phyloP scores from a whole-genome alignment of 2,797 vertebrate genomes.

The Eptatretus atami region DNA sequence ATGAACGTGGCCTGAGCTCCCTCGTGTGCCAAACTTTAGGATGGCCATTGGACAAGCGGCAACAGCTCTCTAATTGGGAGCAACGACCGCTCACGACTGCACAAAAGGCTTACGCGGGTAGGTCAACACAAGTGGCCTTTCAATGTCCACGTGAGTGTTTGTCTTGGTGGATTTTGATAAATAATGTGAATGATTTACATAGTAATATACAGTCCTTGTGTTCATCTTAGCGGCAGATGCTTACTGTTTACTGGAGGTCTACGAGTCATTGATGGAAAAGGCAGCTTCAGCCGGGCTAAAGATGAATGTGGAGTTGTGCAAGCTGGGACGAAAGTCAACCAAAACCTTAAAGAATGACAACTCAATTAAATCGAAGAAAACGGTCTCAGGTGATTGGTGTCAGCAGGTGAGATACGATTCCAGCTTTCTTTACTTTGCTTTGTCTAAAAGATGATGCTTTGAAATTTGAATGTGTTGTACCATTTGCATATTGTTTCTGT shows the following conservation, averaged over 20 bases:
- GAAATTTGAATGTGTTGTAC: too few species aligned
- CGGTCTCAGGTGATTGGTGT: too few species aligned
- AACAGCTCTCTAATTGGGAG: slow-evolving; percentile 63
- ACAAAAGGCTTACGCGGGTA: slow-evolving; percentile 49
- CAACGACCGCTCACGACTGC: slow-evolving; percentile 28
- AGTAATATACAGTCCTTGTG: not conserved
- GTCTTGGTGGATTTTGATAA: too few species aligned
- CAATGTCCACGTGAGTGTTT: too few species aligned
- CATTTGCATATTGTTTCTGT: too few species aligned
- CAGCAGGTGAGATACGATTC: too few species aligned
- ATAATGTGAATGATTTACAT: too few species aligned
- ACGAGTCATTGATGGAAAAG: slow-evolving; percentile 19
- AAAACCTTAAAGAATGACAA: not conserved
- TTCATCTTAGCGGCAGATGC: slow-evolving; percentile 25
- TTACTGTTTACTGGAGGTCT: slow-evolving; percentile 41
- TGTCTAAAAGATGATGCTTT: too few species aligned
- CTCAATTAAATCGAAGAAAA: too few species aligned
- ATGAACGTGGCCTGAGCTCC: slow-evolving; percentile 37
- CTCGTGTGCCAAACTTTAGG: slow-evolving; percentile 38
- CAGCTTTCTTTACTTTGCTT: too few species aligned
- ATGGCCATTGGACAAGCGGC: slow-evolving; percentile 33
- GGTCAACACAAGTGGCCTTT: slow-evolving; percentile 2
- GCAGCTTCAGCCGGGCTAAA: slow-evolving; percentile 19
- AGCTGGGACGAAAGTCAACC: not conserved
- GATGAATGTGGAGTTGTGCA: slow-evolving; percentile 4